Evolutionary conservation across 2,888 invertebrate species (phyloP), one percentile per base, ranked within the genome.

Genomic region (Holacanthella duospinosa): DNA sequence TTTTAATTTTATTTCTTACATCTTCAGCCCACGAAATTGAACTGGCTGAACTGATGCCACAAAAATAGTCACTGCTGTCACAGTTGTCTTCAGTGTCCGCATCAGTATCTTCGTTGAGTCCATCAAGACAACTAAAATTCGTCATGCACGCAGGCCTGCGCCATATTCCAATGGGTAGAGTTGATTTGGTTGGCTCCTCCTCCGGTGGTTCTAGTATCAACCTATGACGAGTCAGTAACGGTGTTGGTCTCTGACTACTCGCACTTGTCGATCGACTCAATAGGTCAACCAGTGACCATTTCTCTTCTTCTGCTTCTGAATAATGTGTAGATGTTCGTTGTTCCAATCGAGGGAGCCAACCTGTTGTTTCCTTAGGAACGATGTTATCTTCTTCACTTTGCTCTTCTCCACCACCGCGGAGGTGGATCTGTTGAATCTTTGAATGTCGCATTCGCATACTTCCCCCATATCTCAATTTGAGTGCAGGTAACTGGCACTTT

Each of bases 11-110:
- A n/a, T n/a, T n/a, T n/a, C 66, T 66, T 67, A 71, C 71, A 64
- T 71, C 71, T 62, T 69, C 69, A n/a, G 71, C 71, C 71, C 71
- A 71, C 36, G 71, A 71, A 61, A 71, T 70, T 6, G 69, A 70
- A 21, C 69, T 70, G 0, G 68, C 71, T 6, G 71, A 71, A 56
- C 71, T 70, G 25, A 71, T 9, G 4, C 48, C 21, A 48, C 48
- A 36, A 36, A 36, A 36, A 16, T 36, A 36, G 6, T 36, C 36
- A 36, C 36, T 36, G 9, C 48, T 21, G 4, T 48, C 48, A 9
- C 48, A 48, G n/a, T 48, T 48, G 19, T 48, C 48, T 36, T 36
- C 36, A 16, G 36, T 36, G 48, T 48, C 48, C 4, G 48, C 48
- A 48, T 48, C 48, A 9, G 36, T 36, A 9, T 6, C 6, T 21